Conservation (phyloP, 2,113 vertebrate genomes). For the Calyptomena viridis region DNA sequence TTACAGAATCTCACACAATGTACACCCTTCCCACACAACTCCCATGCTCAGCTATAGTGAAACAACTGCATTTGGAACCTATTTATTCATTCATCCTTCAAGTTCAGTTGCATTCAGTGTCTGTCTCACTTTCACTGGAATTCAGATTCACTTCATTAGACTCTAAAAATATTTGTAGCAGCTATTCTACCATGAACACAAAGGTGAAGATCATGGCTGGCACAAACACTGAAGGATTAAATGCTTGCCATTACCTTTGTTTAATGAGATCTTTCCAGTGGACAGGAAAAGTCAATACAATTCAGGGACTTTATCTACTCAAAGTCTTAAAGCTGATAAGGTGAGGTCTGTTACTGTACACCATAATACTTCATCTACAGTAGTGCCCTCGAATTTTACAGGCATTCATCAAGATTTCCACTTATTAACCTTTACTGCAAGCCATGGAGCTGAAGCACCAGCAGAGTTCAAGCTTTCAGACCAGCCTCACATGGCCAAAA, state of each 20-base stretch:
- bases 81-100: not conserved
- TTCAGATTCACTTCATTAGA: not conserved
- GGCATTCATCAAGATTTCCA: not conserved
- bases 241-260: not conserved
- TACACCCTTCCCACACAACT: conserved; percentile 2
- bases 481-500: not conserved
- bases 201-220: not conserved
- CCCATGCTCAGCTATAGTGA: not conserved
- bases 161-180: not conserved
- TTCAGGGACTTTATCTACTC: not conserved
- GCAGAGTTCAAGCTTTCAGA: not conserved
- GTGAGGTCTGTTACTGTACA: not conserved
- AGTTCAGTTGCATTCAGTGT: not conserved
- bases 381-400: not conserved
- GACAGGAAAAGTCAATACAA: not conserved
- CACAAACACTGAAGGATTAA: not conserved
- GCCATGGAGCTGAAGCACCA: not conserved
- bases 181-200: not conserved
- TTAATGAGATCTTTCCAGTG: not conserved
- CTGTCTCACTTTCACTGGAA: not conserved
- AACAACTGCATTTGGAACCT: not conserved
- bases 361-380: not conserved
- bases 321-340: not conserved
- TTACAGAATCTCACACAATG: not conserved
- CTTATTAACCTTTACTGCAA: not conserved